phyloP scores from a whole-genome alignment of 2,888 invertebrate genomes.

The Papilio elwesi region DNA sequence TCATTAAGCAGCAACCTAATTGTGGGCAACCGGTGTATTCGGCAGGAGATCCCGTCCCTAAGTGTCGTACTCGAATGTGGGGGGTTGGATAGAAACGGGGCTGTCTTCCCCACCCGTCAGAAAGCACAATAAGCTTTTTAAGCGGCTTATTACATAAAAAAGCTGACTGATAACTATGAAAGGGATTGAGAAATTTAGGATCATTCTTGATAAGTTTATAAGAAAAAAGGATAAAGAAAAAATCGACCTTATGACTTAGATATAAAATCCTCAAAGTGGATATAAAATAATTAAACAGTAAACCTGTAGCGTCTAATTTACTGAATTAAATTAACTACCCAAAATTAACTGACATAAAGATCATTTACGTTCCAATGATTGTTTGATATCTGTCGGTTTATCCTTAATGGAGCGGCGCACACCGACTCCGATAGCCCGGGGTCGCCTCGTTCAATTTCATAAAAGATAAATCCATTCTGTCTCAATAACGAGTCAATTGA shows the following conservation, averaged over 20 bases:
- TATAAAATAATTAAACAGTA: neutral
- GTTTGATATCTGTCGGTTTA: slow-evolving; percentile 11
- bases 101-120: too few species aligned
- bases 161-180: too few species aligned
- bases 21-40: too few species aligned
- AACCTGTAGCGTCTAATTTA: neutral
- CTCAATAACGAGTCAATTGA: neutral
- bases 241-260: neutral
- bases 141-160: too few species aligned
- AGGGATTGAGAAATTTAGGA: too few species aligned
- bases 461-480: slow-evolving; percentile 20
- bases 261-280: neutral
- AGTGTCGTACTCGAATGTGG: too few species aligned
- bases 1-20: too few species aligned
- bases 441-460: slow-evolving; percentile 23
- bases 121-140: too few species aligned
- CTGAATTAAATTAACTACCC: slow-evolving; percentile 2
- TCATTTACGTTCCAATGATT: slow-evolving; percentile 8
- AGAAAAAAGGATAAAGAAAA: neutral
- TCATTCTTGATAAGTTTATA: neutral
- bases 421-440: neutral
- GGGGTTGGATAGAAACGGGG: too few species aligned
- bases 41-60: too few species aligned
- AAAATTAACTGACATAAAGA: neutral
- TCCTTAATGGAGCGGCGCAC: slow-evolving; percentile 16